Evolutionary conservation across 2,113 vertebrate species (phyloP).

Genomic region (Proteles cristata): DNA sequence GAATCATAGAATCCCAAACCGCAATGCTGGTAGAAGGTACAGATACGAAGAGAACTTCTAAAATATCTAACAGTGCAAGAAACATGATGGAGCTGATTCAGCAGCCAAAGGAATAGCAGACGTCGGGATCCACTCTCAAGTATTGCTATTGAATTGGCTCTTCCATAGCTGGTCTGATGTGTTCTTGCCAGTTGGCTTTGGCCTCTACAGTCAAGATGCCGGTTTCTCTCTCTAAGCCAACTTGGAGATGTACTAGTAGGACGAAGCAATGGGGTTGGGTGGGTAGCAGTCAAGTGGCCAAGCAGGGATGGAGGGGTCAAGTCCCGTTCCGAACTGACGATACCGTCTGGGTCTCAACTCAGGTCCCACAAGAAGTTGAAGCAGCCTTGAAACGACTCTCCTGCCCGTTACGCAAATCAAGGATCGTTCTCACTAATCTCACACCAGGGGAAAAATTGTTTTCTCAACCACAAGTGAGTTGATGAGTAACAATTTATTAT

Average conservation of each 20-base stretch:
- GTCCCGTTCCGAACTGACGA: not conserved
- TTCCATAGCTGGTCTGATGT: not conserved
- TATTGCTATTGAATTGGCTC: too few relatives aligned
- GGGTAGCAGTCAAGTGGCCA: not conserved
- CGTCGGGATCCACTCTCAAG: too few relatives aligned
- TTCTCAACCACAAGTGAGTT: not conserved
- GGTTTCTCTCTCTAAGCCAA: not conserved
- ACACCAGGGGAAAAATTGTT: not conserved
- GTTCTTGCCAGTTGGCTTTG: not conserved
- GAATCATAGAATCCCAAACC: not conserved
- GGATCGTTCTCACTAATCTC: not conserved
- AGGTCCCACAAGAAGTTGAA: not conserved
- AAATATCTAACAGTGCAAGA: not conserved
- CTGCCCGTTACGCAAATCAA: not conserved
- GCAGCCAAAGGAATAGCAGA: not conserved
- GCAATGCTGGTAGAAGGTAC: not conserved
- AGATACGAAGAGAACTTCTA: not conserved
- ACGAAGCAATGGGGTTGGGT: not conserved
- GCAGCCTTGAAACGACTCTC: not conserved
- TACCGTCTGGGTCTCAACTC: not conserved
- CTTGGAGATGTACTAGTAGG: not conserved
- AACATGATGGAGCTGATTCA: not conserved
- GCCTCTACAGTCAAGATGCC: not conserved
- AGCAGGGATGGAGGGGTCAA: not conserved
- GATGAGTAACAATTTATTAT: not conserved